Evolutionary conservation across 2,113 vertebrate species (phyloP), one percentile per base, ranked within the genome.

Genomic region (Pseudorhombus dupliciocellatus): DNA sequence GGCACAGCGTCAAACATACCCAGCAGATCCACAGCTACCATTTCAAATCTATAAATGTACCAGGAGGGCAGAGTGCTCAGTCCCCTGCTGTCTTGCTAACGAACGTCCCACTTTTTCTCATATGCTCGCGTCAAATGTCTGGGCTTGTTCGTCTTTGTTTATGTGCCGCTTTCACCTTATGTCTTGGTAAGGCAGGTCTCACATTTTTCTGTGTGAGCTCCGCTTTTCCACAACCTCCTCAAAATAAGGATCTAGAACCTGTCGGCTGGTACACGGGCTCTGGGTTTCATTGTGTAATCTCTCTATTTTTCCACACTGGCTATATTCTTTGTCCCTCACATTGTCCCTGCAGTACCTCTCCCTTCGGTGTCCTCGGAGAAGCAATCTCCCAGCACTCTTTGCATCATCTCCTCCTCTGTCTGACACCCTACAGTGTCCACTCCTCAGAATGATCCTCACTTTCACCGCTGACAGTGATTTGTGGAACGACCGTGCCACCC

Each of bases 41-140:
- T 54, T 55, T 31, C 34, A 54, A 66, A 50, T 66, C 83, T 81
- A 80, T 69, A 85, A 88, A 88, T 85, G 75, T 53, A 50, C 22
- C 51, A 53, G 26, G 67, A 9, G 55, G 18, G 34, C 34, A 37
- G 2, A 12, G 34, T 11, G 34, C 10, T 10, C 34, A 37, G 34
- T 11, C 11, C 12, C 34, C 34, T 37, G 34, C 34, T 21, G 31
- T 66, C 30, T 9, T 6, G 37, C 2, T 44, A 44, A 44, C 4
- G 5, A 46, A 50, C 7, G 30, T 31, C 46, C 44, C 30, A 2
- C 25, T 21, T 24, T 30, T 14, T 31, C n/a, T 79, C 53, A 18
- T 37, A n/a, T 50, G 77, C 61, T 81, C 8, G 65, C 21, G 26
- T 24, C 71, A 51, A 48, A 67, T 40, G 80, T 73, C 54, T 42